A percentile compares a stretch with the other conserved stretches of the same genome.
phyloP scores from a whole-genome alignment of 2,113 vertebrate genomes.

The Grammomys dolichurus region DNA sequence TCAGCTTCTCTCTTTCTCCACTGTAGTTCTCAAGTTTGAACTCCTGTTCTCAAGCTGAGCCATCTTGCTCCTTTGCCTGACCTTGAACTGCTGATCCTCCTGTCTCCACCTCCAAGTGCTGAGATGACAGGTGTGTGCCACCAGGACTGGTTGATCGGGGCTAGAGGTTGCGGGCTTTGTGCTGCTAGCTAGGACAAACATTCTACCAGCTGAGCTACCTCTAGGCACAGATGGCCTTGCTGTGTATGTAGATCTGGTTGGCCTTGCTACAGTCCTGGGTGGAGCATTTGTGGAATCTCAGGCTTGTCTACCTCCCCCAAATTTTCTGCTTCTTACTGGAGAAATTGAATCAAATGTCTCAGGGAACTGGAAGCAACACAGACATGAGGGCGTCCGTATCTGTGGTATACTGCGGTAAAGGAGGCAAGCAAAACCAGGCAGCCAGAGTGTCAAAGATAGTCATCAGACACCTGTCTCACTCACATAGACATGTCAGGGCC shows the following conservation, averaged over 20 bases:
- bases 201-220: neutral
- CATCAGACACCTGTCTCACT: neutral
- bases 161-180: no score
- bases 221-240: neutral
- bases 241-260: neutral
- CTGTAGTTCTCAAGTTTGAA: no score
- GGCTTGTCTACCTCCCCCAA: neutral
- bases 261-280: neutral
- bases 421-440: neutral
- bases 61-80: neutral
- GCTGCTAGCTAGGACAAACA: no score
- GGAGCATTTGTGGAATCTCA: neutral
- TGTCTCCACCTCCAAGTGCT: neutral
- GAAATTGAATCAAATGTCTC: neutral
- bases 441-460: neutral
- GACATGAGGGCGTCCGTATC: neutral
- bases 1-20: neutral
- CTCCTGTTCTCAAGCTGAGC: neutral
- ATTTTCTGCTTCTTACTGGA: neutral
- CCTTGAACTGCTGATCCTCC: neutral
- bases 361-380: neutral
- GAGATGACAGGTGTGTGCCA: neutral
- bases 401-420: neutral
- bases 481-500: neutral
- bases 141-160: no score